Percentiles rank a stretch among this genome's conserved stretches.
Evolutionary conservation across 2,113 vertebrate genomes (phyloP).

Genomic region (Nycticryphes semicollaris): DNA sequence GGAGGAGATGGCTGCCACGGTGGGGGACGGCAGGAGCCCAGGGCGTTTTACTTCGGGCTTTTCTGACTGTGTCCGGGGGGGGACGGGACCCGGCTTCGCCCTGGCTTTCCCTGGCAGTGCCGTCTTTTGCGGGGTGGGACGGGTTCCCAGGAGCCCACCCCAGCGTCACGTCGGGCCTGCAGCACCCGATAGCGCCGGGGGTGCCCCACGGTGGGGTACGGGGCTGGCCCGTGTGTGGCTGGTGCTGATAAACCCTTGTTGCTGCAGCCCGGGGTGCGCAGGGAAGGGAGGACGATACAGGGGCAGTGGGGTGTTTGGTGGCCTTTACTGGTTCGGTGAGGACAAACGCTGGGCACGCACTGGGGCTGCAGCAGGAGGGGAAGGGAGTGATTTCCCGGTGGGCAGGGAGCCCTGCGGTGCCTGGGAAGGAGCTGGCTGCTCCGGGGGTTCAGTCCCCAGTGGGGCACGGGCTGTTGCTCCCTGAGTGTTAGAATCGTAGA

Average conservation of each 20-base stretch:
- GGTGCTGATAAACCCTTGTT: neutral
- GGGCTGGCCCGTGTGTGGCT: neutral
- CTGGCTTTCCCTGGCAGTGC: neutral
- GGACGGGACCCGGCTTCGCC: accelerated
- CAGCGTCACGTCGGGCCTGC: neutral
- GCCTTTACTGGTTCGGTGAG: accelerated
- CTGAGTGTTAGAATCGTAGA: too few relatives aligned
- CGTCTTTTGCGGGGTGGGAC: neutral
- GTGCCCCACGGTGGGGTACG: neutral
- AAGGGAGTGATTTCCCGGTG: neutral
- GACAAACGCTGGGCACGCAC: accelerated
- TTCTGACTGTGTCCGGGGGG: neutral
- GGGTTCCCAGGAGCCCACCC: neutral
- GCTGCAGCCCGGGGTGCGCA: accelerated
- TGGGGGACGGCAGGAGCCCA: too few relatives aligned
- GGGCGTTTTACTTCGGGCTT: neutral
- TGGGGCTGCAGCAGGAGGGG: neutral
- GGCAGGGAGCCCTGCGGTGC: neutral
- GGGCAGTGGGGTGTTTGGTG: accelerated
- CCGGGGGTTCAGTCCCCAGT: neutral
- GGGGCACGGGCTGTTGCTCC: neutral
- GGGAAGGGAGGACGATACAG: neutral
- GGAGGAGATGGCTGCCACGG: accelerated
- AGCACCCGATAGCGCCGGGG: neutral
- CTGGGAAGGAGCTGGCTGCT: neutral